Evolutionary conservation across 2,113 vertebrate genomes (phyloP), one percentile per base, ranked within the genome.

Genomic region (Lanius ludovicianus): DNA sequence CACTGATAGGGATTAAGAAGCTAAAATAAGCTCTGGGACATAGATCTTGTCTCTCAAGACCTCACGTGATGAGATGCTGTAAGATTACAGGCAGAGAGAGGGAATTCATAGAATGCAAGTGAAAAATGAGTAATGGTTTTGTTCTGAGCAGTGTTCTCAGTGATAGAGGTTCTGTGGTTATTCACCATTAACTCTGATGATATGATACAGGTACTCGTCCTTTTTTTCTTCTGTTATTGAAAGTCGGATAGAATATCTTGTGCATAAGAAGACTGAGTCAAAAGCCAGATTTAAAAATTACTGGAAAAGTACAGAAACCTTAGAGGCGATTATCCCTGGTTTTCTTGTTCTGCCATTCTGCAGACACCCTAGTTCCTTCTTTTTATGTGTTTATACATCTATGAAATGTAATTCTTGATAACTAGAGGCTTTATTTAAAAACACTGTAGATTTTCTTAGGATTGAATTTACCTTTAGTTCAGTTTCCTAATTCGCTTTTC

Each of bases 101-200:
- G 35, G 70, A 93, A 83, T 92, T 93, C 63, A 47, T 73, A 76
- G 90, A 86, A 81, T 88, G 56, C 68, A 74, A 90, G 85, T 81
- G 85, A 47, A 91, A 91, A 94, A 74, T 93, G 95, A 95, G 10
- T 94, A 87, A 94, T 95, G 82, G 31, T 68, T 96, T 95, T 97
- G 93, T 94, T 95, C 92, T 78, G 85, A 89, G 56, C 56, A 74
- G 2, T 89, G 87, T 90, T 94, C 85, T 91, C 55, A 44, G 59
- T 56, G 60, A 23, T 22, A 63, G 63, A 86, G 27, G 55, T 94
- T 83, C 63, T 0, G 0, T 93, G 47, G 46, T 60, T 76, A 70
- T 77, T 84, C 71, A 67, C 30, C 55, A 25, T 85, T 80, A 87
- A 83, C 33, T 89, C n/a, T 31, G 46, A 37, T 79, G 50, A 63